phyloP scores from a whole-genome alignment of 2,113 vertebrate genomes.

The Oreocharis arfaki region DNA sequence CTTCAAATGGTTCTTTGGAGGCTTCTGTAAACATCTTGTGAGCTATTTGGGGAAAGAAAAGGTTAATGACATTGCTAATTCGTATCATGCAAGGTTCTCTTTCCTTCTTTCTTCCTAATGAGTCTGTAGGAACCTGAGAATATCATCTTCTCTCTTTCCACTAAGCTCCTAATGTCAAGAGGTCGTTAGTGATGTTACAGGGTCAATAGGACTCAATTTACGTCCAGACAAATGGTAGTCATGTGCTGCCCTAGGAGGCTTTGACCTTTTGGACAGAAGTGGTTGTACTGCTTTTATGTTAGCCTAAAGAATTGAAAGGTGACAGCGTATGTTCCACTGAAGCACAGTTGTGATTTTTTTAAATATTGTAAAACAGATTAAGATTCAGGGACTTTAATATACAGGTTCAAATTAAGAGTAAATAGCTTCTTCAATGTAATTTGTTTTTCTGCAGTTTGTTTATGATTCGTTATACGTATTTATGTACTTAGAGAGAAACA shows the following conservation, averaged over 20 bases:
- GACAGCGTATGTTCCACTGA: neutral
- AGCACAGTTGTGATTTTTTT: neutral
- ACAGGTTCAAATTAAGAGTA: neutral
- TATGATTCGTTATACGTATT: neutral
- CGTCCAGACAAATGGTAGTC: slow-evolving; percentile 56
- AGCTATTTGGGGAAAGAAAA: slow-evolving; percentile 17
- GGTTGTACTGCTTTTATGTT: slow-evolving; percentile 38
- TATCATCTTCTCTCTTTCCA: slow-evolving; percentile 27
- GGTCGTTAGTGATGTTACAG: slow-evolving; percentile 54
- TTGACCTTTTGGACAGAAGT: slow-evolving; percentile 43
- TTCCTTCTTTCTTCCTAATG: slow-evolving; percentile 32
- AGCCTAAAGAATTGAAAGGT: slow-evolving; percentile 30
- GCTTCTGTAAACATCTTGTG: slow-evolving; percentile 5
- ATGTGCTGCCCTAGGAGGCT: slow-evolving; percentile 27
- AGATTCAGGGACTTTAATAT: neutral
- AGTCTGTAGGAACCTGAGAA: slow-evolving; percentile 12
- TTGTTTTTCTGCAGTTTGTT: neutral
- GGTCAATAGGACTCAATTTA: slow-evolving; percentile 57
- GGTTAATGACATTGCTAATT: slow-evolving; percentile 14
- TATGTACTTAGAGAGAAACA: neutral
- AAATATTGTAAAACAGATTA: neutral
- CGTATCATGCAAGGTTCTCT: neutral
- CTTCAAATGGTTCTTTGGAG: neutral
- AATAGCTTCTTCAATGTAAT: neutral
- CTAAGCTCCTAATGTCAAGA: slow-evolving; percentile 53